phyloP scores from a whole-genome alignment of 1,140 invertebrate genomes.

The Proales similis region DNA sequence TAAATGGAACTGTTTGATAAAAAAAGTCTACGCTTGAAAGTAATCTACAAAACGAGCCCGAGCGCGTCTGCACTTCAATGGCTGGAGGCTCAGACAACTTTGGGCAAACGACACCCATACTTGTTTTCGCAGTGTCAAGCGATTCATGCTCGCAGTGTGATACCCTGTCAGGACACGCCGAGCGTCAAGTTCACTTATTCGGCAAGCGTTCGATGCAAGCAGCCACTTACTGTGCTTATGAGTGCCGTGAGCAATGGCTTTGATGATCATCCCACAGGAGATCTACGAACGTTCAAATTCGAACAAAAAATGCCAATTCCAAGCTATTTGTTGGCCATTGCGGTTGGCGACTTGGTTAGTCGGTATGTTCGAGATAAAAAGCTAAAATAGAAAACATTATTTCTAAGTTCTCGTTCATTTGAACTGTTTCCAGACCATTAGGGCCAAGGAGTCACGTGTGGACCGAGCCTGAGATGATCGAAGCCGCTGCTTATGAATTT shows the following conservation, averaged over 20 bases:
- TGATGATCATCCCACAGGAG: slow-evolving; percentile 40
- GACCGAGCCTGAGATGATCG: slow-evolving; percentile 77
- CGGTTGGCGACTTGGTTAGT: slow-evolving; percentile 69
- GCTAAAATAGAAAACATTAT: neutral
- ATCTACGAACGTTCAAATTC: slow-evolving; percentile 25
- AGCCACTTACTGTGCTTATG: slow-evolving; percentile 71
- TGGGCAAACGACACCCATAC: slow-evolving; percentile 76
- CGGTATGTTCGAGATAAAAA: slow-evolving; percentile 41
- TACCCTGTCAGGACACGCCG: slow-evolving; percentile 90
- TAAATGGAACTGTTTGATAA: slow-evolving; percentile 20
- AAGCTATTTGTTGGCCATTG: slow-evolving; percentile 69
- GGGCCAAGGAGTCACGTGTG: slow-evolving; percentile 75
- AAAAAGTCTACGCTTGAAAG: slow-evolving; percentile 22
- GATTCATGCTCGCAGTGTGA: slow-evolving; percentile 71
- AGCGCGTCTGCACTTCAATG: slow-evolving; percentile 71
- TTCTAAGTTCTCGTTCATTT: neutral
- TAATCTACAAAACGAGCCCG: slow-evolving; percentile 48
- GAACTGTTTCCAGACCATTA: slow-evolving; percentile 56
- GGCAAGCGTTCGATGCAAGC: slow-evolving; percentile 61
- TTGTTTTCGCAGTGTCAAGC: slow-evolving; percentile 86
- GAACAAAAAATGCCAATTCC: slow-evolving; percentile 51
- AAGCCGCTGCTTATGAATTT: slow-evolving; percentile 77
- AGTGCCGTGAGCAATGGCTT: slow-evolving; percentile 61
- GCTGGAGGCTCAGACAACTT: slow-evolving; percentile 75
- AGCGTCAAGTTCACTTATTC: slow-evolving; percentile 78